A percentile compares a stretch with the other conserved stretches of the same genome.
Conservation (phyloP, 2,113 vertebrate species). For the Pristiophorus japonicus region DNA sequence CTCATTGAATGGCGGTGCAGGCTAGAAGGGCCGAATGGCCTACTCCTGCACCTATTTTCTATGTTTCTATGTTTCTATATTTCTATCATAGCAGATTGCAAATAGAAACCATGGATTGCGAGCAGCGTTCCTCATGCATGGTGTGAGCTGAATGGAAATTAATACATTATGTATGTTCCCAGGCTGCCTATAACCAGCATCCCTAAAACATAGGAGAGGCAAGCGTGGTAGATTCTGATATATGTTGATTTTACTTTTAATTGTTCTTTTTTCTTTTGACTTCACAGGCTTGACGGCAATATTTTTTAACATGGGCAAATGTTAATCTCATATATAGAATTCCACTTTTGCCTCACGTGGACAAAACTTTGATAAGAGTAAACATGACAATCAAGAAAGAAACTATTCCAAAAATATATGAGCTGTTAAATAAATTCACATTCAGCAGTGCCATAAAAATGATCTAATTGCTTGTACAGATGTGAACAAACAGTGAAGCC, state of each 20-base stretch:
- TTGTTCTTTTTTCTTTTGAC: not conserved
- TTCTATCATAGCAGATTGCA: too few species aligned
- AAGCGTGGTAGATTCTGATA: not conserved
- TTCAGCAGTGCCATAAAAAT: not conserved
- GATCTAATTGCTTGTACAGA: not conserved
- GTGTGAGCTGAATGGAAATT: too few species aligned
- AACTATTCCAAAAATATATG: not conserved
- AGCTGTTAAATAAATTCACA: not conserved
- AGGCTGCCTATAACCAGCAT: not conserved
- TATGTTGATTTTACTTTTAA: not conserved
- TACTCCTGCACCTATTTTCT: too few species aligned
- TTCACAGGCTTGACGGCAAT: not conserved
- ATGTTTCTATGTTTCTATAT: too few species aligned
- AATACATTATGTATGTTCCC: not conserved
- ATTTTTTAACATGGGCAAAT: not conserved
- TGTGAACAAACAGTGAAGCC: not conserved
- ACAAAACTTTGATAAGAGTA: not conserved
- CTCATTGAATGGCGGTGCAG: too few species aligned
- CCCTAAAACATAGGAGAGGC: not conserved
- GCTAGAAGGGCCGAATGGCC: too few species aligned
- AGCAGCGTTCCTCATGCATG: too few species aligned
- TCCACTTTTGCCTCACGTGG: not conserved
- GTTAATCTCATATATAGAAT: not conserved
- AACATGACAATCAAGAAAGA: not conserved
- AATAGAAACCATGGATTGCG: too few species aligned